Base-by-base conservation (phyloP, 2,797 vertebrate genomes). In the Cygnus olor region DNA sequence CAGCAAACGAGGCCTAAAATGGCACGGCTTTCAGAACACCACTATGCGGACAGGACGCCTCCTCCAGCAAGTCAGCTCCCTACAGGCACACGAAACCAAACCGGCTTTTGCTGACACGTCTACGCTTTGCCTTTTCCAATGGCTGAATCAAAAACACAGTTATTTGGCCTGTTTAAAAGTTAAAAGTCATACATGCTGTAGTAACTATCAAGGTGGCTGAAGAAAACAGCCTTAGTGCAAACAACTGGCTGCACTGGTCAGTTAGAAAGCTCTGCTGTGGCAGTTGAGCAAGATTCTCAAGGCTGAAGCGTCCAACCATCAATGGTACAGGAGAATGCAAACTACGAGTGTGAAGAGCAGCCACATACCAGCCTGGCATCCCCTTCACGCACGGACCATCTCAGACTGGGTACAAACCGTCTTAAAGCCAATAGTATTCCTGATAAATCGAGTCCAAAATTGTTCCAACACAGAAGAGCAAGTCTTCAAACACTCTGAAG, bases 401-500 rank as follows among this genome's bases (percentile, higher is more conserved):
- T 3, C 38, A 61, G 68, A 3, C 22, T 2, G n/a, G 53, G 16
- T 4, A 58, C 6, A 10, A 57, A 21, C 11, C 27, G 6, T 13
- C 61, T 2, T 0, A 18, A 22, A 45, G 34, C 34, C 76, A 34
- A 4, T 0, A 36, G 40, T 0, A 8, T 8, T 60, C 21, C 25
- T 2, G 61, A 42, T 12, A 9, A 36, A 19, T 0, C 1, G 11
- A 73, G 45, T 2, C 24, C n/a, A 25, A 0, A 0, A 2, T 6
- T 14, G 45, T 14, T 47, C 54, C 0, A 0, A 21, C 27, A 72
- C 16, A 4, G 6, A 30, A 56, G 8, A 42, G 11, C 1, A 18
- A 71, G 20, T 10, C 36, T 71, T 17, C 17, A 24, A 77, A 42
- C 4, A 1, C 10, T 19, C 11, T 3, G 5, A 40, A 63, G 22